These are phyloP conservation scores for Perizoma flavofasciatum DNA, from an alignment of 2,888 invertebrate genomes.

Conservation along the genomic window DNA sequence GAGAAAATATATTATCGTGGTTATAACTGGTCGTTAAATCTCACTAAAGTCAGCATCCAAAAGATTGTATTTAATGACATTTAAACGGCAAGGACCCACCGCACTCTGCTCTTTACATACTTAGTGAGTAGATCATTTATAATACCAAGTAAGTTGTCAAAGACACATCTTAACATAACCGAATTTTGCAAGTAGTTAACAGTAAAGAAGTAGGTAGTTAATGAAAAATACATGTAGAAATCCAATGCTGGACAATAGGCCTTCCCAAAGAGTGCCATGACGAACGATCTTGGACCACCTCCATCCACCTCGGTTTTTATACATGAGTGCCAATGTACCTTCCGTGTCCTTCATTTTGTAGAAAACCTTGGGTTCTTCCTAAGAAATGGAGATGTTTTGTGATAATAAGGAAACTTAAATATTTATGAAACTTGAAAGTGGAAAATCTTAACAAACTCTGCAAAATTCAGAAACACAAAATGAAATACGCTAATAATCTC, in stretches of 20 bases:
- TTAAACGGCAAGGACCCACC: slow-evolving; percentile 14
- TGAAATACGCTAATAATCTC: slow-evolving; percentile 1
- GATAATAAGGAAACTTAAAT: slow-evolving; percentile 24
- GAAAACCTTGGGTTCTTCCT: slow-evolving; percentile 1
- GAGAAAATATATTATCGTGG: too few relatives aligned
- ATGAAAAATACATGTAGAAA: too few relatives aligned
- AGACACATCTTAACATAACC: too few relatives aligned
- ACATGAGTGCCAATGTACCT: too few relatives aligned
- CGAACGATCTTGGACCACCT: too few relatives aligned
- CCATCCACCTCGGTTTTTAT: too few relatives aligned
- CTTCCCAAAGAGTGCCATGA: too few relatives aligned
- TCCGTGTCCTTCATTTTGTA: slow-evolving; percentile 10
- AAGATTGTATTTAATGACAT: slow-evolving; percentile 24
- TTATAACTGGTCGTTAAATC: slow-evolving; percentile 10
- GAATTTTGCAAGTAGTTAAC: too few relatives aligned
- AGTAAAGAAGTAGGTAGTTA: too few relatives aligned
- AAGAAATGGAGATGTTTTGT: slow-evolving; percentile 12
- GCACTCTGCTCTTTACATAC: slow-evolving; percentile 2
- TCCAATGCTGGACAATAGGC: too few relatives aligned
- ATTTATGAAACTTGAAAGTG: slow-evolving; percentile 22
- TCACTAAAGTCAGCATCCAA: slow-evolving; percentile 2
- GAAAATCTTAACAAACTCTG: slow-evolving; percentile 7
- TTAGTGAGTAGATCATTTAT: background rate
- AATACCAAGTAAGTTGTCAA: too few relatives aligned
- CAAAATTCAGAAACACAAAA: slow-evolving; percentile 1